Conservation (phyloP, 37 sponge, comb jelly and placozoan genomes). For the Crambe crambe region DNA sequence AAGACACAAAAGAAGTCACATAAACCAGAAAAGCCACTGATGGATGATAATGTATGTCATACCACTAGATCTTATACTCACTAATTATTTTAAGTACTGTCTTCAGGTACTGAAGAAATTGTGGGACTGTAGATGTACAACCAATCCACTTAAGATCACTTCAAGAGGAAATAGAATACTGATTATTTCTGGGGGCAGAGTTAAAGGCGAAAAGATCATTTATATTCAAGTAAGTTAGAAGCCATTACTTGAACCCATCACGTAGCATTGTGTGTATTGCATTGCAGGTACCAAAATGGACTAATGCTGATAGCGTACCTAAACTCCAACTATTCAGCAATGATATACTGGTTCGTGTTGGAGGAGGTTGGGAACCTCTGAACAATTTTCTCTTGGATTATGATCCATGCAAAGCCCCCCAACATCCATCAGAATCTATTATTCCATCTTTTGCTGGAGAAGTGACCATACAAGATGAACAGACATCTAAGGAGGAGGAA, state of each 20-base stretch:
- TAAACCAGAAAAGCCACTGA: neutral
- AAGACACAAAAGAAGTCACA: slow-evolving; percentile 51
- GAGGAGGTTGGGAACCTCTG: slow-evolving; percentile 88
- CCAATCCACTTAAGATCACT: neutral
- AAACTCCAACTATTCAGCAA: too few relatives aligned
- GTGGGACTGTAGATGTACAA: neutral
- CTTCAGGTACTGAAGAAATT: neutral
- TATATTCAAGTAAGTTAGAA: neutral
- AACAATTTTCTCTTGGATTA: slow-evolving; percentile 77
- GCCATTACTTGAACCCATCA: too few relatives aligned
- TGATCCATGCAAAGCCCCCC: slow-evolving; percentile 60
- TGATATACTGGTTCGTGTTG: slow-evolving; percentile 79
- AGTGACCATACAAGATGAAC: too few relatives aligned
- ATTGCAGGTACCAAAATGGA: too few relatives aligned
- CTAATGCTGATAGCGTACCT: too few relatives aligned
- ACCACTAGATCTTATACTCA: too few relatives aligned
- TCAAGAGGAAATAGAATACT: neutral
- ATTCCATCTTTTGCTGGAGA: too few relatives aligned
- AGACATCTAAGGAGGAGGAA: too few relatives aligned
- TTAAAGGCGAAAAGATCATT: neutral
- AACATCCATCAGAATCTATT: too few relatives aligned
- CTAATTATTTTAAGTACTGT: too few relatives aligned
- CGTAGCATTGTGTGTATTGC: too few relatives aligned
- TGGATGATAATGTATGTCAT: too few relatives aligned
- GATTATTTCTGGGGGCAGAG: neutral